Evolutionary conservation across 2,113 vertebrate species (phyloP).

Genomic region (Capreolus pygargus): DNA sequence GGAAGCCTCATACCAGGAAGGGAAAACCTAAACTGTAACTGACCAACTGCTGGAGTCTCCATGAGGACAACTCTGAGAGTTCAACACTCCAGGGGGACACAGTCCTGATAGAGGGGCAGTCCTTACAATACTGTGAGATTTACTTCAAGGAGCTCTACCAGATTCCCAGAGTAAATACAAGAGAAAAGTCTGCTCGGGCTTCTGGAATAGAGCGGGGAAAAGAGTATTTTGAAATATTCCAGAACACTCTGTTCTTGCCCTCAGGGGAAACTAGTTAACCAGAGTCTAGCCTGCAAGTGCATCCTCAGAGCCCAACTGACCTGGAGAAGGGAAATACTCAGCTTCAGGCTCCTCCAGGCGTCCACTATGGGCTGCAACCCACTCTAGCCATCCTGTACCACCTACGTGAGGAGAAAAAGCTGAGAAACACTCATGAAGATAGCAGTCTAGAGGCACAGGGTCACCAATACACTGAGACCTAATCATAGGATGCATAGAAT

Average conservation of each 20-base stretch:
- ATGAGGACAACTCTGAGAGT: neutral
- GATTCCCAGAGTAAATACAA: neutral
- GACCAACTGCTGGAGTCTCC: neutral
- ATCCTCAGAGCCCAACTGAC: neutral
- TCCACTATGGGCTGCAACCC: neutral
- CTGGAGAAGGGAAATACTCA: neutral
- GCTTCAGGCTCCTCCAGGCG: neutral
- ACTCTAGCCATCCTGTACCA: neutral
- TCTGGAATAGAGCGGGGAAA: neutral
- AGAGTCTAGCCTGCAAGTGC: neutral
- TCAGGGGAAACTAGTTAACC: neutral
- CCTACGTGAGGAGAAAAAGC: neutral
- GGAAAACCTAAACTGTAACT: neutral
- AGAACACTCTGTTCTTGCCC: neutral
- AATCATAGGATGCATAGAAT: neutral
- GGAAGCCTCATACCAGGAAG: neutral
- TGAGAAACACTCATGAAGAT: neutral
- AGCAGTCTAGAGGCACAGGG: neutral
- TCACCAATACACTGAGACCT: neutral
- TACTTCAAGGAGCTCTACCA: neutral
- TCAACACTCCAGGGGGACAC: neutral
- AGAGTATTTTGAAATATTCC: neutral
- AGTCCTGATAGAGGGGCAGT: neutral
- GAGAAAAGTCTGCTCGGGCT: neutral
- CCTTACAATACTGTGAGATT: neutral